Conservation (phyloP, 2,113 vertebrate genomes). For the Muntiacus reevesi region DNA sequence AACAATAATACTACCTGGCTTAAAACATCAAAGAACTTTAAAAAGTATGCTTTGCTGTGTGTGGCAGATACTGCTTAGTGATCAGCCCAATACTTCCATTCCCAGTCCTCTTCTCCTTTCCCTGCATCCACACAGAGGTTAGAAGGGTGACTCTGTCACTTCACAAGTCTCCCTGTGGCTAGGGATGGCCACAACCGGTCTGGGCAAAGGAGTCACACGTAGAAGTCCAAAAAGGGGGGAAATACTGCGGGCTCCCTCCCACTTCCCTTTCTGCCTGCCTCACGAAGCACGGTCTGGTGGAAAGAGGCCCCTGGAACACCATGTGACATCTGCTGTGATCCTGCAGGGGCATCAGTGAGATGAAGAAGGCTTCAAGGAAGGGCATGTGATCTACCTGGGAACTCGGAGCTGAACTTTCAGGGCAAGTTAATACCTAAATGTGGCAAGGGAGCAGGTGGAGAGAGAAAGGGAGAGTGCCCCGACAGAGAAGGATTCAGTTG, state of each 20-base stretch:
- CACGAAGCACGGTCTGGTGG: not conserved
- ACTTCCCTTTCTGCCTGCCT: not conserved
- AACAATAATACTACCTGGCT: not conserved
- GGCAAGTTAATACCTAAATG: not conserved
- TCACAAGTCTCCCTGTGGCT: not conserved
- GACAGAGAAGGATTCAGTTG: not conserved
- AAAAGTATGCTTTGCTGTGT: not conserved
- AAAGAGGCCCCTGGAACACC: not conserved
- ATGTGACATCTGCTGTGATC: rapidly evolving
- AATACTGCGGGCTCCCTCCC: not conserved
- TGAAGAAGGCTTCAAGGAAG: not conserved
- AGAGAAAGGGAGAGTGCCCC: not conserved
- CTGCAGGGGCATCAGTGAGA: rapidly evolving
- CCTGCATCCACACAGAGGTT: not conserved
- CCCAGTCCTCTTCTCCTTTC: not conserved
- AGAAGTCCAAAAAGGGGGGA: not conserved
- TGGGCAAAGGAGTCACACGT: not conserved
- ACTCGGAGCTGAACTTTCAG: not conserved
- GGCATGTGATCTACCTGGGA: too few relatives aligned
- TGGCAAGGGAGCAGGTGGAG: not conserved
- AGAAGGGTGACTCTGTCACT: not conserved
- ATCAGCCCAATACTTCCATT: not conserved
- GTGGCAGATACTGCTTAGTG: not conserved
- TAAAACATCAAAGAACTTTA: not conserved
- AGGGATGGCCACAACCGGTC: not conserved